A percentile compares a stretch with the other conserved stretches of the same genome.
Conservation (phyloP, 1,140 invertebrate species). For the Gryon sp. region DNA sequence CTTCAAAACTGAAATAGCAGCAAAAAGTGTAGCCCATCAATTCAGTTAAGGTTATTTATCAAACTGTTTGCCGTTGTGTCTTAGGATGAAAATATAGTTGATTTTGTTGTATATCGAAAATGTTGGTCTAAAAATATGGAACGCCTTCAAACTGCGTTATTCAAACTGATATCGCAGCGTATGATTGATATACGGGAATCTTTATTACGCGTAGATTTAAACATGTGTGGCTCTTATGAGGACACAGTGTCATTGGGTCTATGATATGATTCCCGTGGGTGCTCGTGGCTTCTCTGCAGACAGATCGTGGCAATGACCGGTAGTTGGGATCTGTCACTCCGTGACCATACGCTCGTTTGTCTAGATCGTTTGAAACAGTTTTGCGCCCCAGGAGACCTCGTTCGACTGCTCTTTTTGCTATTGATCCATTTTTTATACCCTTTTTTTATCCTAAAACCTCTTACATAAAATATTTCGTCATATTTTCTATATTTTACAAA, state of each 20-base stretch:
- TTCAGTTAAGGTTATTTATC: no score
- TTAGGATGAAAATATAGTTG: no score
- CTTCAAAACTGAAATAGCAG: no score
- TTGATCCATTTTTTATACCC: constrained; percentile 12
- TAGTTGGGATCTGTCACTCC: constrained; percentile 73
- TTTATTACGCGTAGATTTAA: constrained; percentile 58
- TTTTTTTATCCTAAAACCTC: constrained; percentile 1
- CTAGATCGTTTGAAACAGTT: constrained; percentile 71
- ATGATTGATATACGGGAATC: constrained; percentile 64
- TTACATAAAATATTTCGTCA: constrained; percentile 22
- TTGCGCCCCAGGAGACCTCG: constrained; percentile 49
- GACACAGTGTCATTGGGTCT: constrained; percentile 28
- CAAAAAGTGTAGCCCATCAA: no score
- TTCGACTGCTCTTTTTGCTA: constrained; percentile 13
- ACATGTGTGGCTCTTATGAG: constrained; percentile 46
- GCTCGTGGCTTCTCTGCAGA: constrained; percentile 12
- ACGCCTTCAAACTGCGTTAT: no score
- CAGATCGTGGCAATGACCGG: constrained; percentile 62
- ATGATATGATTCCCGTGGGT: constrained; percentile 48
- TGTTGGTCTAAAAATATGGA: no score
- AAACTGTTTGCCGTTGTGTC: no score
- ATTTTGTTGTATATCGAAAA: no score
- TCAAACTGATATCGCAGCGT: no score
- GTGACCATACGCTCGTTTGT: constrained; percentile 75
- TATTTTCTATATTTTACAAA: background rate